phyloP scores from a whole-genome alignment of 2,113 vertebrate genomes.

The Entelurus aequoreus region DNA sequence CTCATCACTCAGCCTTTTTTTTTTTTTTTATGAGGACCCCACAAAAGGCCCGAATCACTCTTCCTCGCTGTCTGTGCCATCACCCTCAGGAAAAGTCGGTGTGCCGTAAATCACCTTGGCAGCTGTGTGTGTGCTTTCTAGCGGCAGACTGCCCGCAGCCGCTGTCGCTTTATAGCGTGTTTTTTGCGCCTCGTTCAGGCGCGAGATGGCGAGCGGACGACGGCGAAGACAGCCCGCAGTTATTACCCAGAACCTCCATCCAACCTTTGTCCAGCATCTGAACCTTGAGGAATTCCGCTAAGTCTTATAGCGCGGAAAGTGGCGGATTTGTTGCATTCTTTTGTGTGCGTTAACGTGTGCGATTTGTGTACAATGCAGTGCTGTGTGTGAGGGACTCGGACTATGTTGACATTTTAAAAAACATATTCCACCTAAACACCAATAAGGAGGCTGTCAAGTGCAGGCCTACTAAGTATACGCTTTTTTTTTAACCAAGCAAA shows the following conservation, averaged over 20 bases:
- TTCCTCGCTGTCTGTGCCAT: slow-evolving; percentile 58
- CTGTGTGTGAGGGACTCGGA: slow-evolving; percentile 36
- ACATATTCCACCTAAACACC: no score
- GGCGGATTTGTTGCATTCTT: slow-evolving; percentile 58
- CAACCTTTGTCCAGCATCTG: slow-evolving; percentile 60
- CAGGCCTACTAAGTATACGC: no score
- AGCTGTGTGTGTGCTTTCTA: slow-evolving; percentile 62
- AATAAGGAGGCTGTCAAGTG: no score
- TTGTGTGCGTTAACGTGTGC: slow-evolving; percentile 44
- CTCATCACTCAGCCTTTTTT: slow-evolving; percentile 59
- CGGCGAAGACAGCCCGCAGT: slow-evolving; percentile 37
- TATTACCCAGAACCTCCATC: slow-evolving; percentile 36
- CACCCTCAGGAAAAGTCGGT: slow-evolving; percentile 64
- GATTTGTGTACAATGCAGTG: slow-evolving; percentile 51
- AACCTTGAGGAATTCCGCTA: slow-evolving; percentile 54
- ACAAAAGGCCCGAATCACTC: slow-evolving; percentile 66
- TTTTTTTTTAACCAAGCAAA: no score
- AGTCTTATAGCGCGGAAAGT: slow-evolving; percentile 58
- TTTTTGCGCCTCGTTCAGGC: slow-evolving; percentile 43
- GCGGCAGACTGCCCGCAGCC: slow-evolving; percentile 41
- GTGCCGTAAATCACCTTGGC: slow-evolving; percentile 72
- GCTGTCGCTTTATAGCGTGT: slow-evolving; percentile 59
- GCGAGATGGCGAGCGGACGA: slow-evolving; percentile 38
- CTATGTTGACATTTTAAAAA: not conserved
- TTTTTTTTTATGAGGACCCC: slow-evolving; percentile 45